Evolutionary conservation across 2,797 vertebrate species (phyloP).

Genomic region (Protonibea diacanthus): DNA sequence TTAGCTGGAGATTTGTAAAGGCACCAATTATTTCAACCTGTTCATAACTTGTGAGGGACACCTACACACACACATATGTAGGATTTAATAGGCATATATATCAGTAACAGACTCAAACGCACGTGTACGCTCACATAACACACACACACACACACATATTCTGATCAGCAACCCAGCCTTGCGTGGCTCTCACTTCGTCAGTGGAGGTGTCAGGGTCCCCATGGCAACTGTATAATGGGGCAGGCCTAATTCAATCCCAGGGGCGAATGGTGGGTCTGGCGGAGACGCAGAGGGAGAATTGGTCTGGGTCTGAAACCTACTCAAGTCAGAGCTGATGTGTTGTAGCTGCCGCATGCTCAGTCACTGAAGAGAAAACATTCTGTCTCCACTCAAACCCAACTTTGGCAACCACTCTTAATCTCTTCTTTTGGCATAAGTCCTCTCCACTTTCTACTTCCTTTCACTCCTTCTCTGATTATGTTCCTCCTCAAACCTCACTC

Average conservation of each 20-base stretch:
- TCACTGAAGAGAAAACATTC: constrained; percentile 69
- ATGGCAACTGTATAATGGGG: constrained; percentile 85
- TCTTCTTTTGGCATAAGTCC: constrained; percentile 48
- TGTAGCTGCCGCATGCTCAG: constrained; percentile 68
- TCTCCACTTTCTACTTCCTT: constrained; percentile 31
- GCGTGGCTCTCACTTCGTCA: constrained; percentile 80
- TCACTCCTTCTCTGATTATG: constrained; percentile 46
- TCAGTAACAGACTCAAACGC: constrained; percentile 32
- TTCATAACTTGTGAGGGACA: constrained; percentile 29
- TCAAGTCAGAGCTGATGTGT: constrained; percentile 75
- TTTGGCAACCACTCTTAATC: constrained; percentile 67
- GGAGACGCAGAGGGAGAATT: constrained; percentile 71
- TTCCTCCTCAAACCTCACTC: constrained; percentile 30
- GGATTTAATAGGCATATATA: constrained; percentile 17
- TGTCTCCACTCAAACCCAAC: constrained; percentile 56
- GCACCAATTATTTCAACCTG: constrained; percentile 31
- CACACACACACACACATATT: constrained; percentile 44
- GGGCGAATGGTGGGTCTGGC: constrained; percentile 74
- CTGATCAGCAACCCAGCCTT: constrained; percentile 78
- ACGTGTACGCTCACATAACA: constrained; percentile 12
- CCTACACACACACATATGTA: neutral
- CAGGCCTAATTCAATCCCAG: constrained; percentile 83
- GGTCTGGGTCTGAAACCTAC: constrained; percentile 77
- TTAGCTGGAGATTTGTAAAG: constrained; percentile 34
- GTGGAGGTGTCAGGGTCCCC: constrained; percentile 83